These are phyloP conservation scores for Argya squamiceps DNA, from an alignment of 2,797 vertebrate genomes.

Conservation along the genomic window DNA sequence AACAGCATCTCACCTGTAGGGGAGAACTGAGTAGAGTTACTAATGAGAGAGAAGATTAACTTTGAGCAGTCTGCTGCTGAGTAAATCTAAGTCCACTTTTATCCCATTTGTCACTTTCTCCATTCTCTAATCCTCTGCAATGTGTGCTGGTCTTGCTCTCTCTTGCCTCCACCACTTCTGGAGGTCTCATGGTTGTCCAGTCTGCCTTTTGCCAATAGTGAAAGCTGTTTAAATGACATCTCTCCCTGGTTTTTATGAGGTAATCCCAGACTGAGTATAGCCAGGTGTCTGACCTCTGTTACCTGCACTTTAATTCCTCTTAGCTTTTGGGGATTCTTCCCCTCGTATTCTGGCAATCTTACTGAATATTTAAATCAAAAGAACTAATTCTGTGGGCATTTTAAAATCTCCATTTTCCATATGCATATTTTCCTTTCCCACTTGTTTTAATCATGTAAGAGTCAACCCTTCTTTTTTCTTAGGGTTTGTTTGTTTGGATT, in stretches of 20 bases:
- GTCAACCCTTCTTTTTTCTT: not conserved
- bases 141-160: not conserved
- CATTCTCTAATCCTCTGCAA: not conserved
- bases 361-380: not conserved
- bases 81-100: not conserved
- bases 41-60: not conserved
- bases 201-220: not conserved
- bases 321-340: not conserved
- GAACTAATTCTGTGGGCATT: not conserved
- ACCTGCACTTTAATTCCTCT: not conserved
- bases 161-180: not conserved
- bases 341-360: not conserved
- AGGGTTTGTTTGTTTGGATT: not conserved
- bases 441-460: not conserved
- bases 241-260: not conserved
- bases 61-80: not conserved
- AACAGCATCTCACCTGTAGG: not conserved
- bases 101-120: conserved; percentile 6
- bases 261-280: not conserved
- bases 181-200: not conserved
- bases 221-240: not conserved
- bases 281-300: not conserved
- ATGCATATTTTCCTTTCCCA: not conserved
- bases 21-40: not conserved
- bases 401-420: not conserved